These are phyloP conservation scores for Tetrao urogallus DNA, from an alignment of 2,113 vertebrate species.

Conservation along the genomic window DNA sequence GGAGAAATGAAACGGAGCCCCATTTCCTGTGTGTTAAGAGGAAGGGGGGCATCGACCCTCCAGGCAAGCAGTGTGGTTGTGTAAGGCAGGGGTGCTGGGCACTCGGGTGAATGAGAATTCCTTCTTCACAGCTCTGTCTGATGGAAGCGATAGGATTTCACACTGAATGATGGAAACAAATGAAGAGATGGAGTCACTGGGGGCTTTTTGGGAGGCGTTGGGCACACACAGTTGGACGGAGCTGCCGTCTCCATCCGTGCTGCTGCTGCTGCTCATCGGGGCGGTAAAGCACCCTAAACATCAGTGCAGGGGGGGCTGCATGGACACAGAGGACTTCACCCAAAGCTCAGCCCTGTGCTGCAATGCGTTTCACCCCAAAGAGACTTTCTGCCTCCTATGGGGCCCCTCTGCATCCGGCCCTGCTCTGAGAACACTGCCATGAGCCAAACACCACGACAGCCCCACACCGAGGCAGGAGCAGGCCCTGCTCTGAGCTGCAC, in stretches of 20 bases:
- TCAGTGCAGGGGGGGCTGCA: neutral
- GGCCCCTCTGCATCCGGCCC: no score
- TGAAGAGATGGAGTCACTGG: rapidly evolving
- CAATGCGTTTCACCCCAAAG: neutral
- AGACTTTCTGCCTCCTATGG: no score
- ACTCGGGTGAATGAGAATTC: neutral
- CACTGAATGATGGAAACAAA: no score
- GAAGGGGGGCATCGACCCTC: neutral
- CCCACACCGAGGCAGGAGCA: no score
- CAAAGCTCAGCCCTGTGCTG: neutral
- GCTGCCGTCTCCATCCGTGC: neutral
- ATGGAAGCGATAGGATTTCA: neutral
- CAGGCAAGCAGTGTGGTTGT: rapidly evolving
- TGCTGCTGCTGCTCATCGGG: rapidly evolving
- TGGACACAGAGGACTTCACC: neutral
- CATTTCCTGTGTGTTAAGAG: neutral
- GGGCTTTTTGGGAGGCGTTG: neutral
- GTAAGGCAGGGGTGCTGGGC: neutral
- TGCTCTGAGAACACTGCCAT: no score
- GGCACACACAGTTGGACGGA: neutral
- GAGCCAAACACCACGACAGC: no score
- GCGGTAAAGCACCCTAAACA: neutral
- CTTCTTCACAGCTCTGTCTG: neutral
- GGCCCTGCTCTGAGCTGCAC: neutral
- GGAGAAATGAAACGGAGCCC: neutral